Conservation (phyloP, 2,888 invertebrate genomes). For the Dysmachus trigonus region DNA sequence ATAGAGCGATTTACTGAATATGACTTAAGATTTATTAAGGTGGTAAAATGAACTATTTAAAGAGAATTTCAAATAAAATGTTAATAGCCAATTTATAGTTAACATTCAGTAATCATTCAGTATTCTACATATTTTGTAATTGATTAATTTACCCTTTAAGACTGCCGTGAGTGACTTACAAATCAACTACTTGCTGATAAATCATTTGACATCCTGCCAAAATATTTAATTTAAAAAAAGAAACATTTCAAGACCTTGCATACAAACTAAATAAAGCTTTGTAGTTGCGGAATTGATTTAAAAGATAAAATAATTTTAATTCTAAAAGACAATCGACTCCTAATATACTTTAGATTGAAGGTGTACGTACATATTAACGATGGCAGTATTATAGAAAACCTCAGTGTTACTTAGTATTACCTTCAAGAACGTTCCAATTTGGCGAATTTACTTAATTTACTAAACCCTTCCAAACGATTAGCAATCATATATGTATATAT, state of each 20-base stretch:
- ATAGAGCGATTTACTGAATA: not conserved
- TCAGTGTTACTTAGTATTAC: no score
- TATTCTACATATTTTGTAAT: not conserved
- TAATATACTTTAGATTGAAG: no score
- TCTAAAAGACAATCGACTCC: no score
- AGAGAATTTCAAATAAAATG: not conserved
- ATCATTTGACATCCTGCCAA: not conserved
- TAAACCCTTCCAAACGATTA: no score
- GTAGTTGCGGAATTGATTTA: no score
- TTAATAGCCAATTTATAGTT: not conserved
- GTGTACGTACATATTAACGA: no score
- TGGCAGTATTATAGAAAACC: no score
- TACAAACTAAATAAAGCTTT: not conserved
- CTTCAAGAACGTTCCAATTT: no score
- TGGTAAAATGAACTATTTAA: not conserved
- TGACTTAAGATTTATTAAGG: not conserved
- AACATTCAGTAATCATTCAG: not conserved
- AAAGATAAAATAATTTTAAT: no score
- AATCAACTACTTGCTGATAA: not conserved
- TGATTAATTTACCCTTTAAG: not conserved
- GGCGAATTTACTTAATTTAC: no score
- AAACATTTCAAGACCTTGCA: not conserved
- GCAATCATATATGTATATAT: no score
- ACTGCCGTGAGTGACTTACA: not conserved
- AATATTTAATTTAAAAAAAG: not conserved